These are phyloP conservation scores for Petrophora chlorosata DNA, from an alignment of 2,888 invertebrate genomes.

Conservation along the genomic window DNA sequence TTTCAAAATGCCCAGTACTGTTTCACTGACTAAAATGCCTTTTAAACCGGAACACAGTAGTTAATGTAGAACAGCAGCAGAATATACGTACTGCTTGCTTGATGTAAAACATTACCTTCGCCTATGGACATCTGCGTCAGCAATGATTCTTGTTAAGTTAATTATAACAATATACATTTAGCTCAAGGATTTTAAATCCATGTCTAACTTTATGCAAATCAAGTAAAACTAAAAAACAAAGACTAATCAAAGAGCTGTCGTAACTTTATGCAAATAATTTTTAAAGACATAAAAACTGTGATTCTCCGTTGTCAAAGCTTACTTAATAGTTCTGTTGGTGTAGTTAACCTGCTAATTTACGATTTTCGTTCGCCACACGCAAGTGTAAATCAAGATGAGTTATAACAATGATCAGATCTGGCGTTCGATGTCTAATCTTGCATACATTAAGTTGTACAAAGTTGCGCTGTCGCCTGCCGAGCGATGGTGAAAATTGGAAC, in stretches of 20 bases:
- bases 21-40: too few relatives aligned
- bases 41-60: too few relatives aligned
- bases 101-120: too few relatives aligned
- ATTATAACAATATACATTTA: too few relatives aligned
- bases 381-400: slow-evolving; percentile 77
- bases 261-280: slow-evolving; percentile 40
- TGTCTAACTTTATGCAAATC: too few relatives aligned
- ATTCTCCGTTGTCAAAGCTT: slow-evolving; percentile 37
- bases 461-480: slow-evolving; percentile 40
- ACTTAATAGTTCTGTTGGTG: slow-evolving; percentile 49
- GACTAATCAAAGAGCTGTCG: slow-evolving; percentile 28
- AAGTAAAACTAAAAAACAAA: too few relatives aligned
- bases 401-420: slow-evolving; percentile 72
- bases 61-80: too few relatives aligned
- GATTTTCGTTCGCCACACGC: slow-evolving; percentile 64
- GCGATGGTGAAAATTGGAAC: slow-evolving; percentile 25
- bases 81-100: too few relatives aligned
- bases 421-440: slow-evolving; percentile 61
- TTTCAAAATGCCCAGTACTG: too few relatives aligned
- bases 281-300: slow-evolving; percentile 37
- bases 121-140: too few relatives aligned
- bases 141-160: too few relatives aligned
- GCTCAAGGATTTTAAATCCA: too few relatives aligned
- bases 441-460: slow-evolving; percentile 63
- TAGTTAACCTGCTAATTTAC: slow-evolving; percentile 67